Conservation (phyloP, 2,888 invertebrate genomes). For the Ochropleura leucogaster region DNA sequence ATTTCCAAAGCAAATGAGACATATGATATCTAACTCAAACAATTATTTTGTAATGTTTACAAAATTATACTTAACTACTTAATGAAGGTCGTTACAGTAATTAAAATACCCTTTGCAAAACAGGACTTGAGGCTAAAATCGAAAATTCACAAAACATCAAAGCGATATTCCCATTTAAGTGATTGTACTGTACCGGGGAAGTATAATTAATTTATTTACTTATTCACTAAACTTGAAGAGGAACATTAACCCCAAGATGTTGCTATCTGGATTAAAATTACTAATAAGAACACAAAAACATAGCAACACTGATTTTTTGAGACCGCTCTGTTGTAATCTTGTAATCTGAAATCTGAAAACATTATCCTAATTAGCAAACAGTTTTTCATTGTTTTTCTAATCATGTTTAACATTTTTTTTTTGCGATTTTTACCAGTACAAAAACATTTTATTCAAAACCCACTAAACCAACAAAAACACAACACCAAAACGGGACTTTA, state of each 20-base stretch:
- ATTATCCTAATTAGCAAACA: slow-evolving; percentile 75
- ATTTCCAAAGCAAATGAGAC: not conserved
- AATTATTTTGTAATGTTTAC: not conserved
- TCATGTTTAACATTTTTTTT: not conserved
- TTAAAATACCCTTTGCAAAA: slow-evolving; percentile 38
- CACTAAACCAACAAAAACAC: too few species aligned
- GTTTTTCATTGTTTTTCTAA: slow-evolving; percentile 38
- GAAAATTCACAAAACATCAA: slow-evolving; percentile 60
- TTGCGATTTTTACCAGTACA: not conserved
- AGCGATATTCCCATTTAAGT: slow-evolving; percentile 61
- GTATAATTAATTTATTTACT: slow-evolving; percentile 69
- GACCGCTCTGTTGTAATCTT: slow-evolving; percentile 85
- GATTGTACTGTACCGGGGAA: slow-evolving; percentile 63
- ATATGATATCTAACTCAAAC: not conserved
- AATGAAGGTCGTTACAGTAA: slow-evolving; percentile 36
- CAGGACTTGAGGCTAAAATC: slow-evolving; percentile 32
- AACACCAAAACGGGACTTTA: not conserved
- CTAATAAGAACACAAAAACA: slow-evolving; percentile 77
- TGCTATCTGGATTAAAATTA: slow-evolving; percentile 74
- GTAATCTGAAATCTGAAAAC: slow-evolving; percentile 89
- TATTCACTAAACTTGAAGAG: slow-evolving; percentile 63
- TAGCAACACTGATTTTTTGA: slow-evolving; percentile 74
- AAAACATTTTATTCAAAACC: not conserved
- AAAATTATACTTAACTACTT: slow-evolving; percentile 15
- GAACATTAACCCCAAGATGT: slow-evolving; percentile 68